Evolutionary conservation across 1,140 invertebrate species (phyloP).

Genomic region (Drosophila simulans): DNA sequence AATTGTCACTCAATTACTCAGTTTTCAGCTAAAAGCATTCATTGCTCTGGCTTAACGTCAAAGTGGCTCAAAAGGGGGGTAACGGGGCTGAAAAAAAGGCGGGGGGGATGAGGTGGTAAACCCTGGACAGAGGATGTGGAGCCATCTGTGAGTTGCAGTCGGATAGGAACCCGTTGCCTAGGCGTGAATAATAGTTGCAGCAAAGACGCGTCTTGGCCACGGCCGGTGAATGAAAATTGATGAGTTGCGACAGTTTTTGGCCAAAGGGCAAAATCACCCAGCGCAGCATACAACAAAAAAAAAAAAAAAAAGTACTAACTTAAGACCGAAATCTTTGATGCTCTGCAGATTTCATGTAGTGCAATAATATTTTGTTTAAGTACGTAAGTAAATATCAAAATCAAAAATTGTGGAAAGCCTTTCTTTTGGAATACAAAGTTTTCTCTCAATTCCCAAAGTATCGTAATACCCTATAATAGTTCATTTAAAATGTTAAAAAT

Average conservation of each 20-base stretch:
- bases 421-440: too few relatives aligned
- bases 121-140: neutral
- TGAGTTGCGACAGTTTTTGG: slow-evolving; percentile 84
- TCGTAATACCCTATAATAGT: neutral
- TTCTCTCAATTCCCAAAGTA: too few relatives aligned
- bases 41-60: slow-evolving; percentile 82
- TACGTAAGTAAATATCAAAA: too few relatives aligned
- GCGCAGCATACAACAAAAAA: slow-evolving; percentile 8
- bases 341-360: neutral
- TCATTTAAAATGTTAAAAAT: neutral
- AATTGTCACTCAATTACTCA: slow-evolving; percentile 85
- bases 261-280: slow-evolving; percentile 72
- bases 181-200: slow-evolving; percentile 73
- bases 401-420: too few relatives aligned
- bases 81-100: too few relatives aligned
- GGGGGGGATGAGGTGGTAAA: too few relatives aligned
- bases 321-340: neutral
- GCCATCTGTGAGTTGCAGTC: slow-evolving; percentile 3
- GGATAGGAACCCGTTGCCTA: slow-evolving; percentile 42
- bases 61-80: slow-evolving; percentile 7
- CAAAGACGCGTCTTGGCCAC: slow-evolving; percentile 37
- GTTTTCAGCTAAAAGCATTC: slow-evolving; percentile 84
- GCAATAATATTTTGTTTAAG: neutral
- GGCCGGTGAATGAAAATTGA: slow-evolving; percentile 76
- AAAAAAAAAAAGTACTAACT: neutral